These are phyloP conservation scores for Pycnomerus fuliginosus DNA, from an alignment of 2,888 invertebrate genomes.

Conservation along the genomic window DNA sequence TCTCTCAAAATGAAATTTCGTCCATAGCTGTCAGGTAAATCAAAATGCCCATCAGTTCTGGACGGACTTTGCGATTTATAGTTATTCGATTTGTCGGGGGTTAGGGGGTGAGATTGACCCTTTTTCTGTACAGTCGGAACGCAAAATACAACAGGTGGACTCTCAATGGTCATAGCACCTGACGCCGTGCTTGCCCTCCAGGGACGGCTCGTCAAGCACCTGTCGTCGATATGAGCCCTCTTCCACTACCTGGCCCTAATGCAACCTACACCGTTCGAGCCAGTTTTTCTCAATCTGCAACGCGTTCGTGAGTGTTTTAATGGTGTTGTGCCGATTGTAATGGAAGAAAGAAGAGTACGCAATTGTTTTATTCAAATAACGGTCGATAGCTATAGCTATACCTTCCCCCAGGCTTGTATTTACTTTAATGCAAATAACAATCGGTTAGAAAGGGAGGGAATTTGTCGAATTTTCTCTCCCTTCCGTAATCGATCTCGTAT, in stretches of 20 bases:
- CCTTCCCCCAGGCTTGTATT: slow-evolving; percentile 43
- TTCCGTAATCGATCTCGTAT: slow-evolving; percentile 37
- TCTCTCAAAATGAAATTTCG: slow-evolving; percentile 51
- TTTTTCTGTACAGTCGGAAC: background rate
- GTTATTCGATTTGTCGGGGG: slow-evolving; percentile 30
- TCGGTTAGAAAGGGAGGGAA: slow-evolving; percentile 29
- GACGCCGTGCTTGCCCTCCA: slow-evolving; percentile 26
- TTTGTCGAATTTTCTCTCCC: slow-evolving; percentile 7
- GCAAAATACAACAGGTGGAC: slow-evolving; percentile 21
- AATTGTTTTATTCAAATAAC: slow-evolving; percentile 47
- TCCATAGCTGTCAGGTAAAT: slow-evolving; percentile 51
- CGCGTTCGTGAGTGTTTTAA: too few species aligned
- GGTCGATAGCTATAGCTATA: too few species aligned
- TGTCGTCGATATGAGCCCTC: slow-evolving; percentile 22
- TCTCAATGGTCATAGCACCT: slow-evolving; percentile 27
- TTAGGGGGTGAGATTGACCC: background rate
- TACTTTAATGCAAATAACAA: slow-evolving; percentile 45
- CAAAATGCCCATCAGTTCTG: slow-evolving; percentile 41
- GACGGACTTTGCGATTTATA: slow-evolving; percentile 32
- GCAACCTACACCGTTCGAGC: slow-evolving; percentile 33
- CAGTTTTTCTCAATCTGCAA: slow-evolving; percentile 35
- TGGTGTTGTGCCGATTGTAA: too few species aligned
- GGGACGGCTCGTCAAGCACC: slow-evolving; percentile 31
- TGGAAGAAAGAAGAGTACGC: too few species aligned
- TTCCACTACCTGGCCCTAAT: slow-evolving; percentile 12